phyloP scores from a whole-genome alignment of 2,113 vertebrate genomes.

The Halcyon malimbica region DNA sequence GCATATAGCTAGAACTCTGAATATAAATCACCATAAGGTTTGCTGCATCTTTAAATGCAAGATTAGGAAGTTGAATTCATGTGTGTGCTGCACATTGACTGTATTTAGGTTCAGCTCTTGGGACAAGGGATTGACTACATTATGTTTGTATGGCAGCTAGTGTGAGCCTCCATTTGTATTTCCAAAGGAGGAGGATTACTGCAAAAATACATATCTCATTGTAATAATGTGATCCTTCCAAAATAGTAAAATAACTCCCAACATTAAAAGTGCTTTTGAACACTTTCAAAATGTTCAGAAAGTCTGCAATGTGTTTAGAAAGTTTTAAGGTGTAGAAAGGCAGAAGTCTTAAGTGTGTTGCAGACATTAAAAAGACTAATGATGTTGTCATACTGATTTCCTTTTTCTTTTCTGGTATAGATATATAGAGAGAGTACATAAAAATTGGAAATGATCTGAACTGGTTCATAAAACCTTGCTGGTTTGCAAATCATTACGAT shows the following conservation, averaged over 20 bases:
- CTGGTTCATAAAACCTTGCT: slow-evolving; percentile 36
- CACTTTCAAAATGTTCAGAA: slow-evolving; percentile 7
- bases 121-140: background rate
- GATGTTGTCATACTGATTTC: background rate
- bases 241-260: background rate
- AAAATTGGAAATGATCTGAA: slow-evolving; percentile 42
- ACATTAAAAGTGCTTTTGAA: background rate
- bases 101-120: background rate
- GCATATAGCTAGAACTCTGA: background rate
- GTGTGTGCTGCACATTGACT: background rate
- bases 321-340: slow-evolving; percentile 12
- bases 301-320: background rate
- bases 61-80: background rate
- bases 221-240: background rate
- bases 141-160: background rate
- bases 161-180: background rate
- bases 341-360: background rate
- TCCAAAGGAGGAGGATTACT: background rate
- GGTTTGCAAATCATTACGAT: slow-evolving; percentile 21
- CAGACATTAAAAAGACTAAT: slow-evolving; percentile 36
- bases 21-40: background rate
- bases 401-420: slow-evolving; percentile 37
- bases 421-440: background rate
- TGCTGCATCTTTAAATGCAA: background rate
- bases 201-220: background rate